Evolutionary conservation across 2,797 vertebrate genomes (phyloP), one percentile per base, ranked within the genome.

Genomic region (Rhodeus uyekii): DNA sequence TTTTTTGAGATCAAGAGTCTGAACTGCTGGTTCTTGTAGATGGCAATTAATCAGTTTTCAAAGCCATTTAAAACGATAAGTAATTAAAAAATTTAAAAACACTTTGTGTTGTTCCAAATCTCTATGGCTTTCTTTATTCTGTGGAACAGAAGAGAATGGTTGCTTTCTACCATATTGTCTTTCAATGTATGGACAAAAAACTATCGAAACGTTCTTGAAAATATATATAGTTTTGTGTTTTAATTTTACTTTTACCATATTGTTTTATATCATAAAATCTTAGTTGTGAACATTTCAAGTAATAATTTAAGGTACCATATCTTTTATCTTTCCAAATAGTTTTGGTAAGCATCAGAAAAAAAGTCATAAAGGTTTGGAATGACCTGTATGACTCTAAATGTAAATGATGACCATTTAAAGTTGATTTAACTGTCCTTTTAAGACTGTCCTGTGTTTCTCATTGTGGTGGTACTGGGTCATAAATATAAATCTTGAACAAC

Each of bases 1-100:
- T 42, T 63, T 68, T 68, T 68, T 46, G 3, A 76, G 73, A 76
- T 82, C 73, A 76, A 76, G 39, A 82, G 81, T 82, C 64, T 46
- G 32, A 76, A 76, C 48, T 29, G 38, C 38, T 60, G 63, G 50
- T 38, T 27, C 38, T 36, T 68, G 48, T 82, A 34, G 48, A 78
- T 67, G 44, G 71, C 67, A 82, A 85, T 78, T 53, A 73, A 61
- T 55, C 14, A 12, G 42, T 48, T 85, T 68, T 79, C 10, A 82
- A 79, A 82, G 75, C 58, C 53, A 8, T 48, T 77, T 32, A 64
- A 48, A 77, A 12, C 19, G 19, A 64, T 77, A 32, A 46, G 46
- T 63, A 29, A 76, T 1, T 12, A 0, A 46, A 46, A 76, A 46
- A 19, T 38, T 1, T n/a, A n/a, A n/a, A n/a, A 6, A 13, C 22